Evolutionary conservation across 2,113 vertebrate genomes (phyloP).

Genomic region (Gnathonemus longibarbis): DNA sequence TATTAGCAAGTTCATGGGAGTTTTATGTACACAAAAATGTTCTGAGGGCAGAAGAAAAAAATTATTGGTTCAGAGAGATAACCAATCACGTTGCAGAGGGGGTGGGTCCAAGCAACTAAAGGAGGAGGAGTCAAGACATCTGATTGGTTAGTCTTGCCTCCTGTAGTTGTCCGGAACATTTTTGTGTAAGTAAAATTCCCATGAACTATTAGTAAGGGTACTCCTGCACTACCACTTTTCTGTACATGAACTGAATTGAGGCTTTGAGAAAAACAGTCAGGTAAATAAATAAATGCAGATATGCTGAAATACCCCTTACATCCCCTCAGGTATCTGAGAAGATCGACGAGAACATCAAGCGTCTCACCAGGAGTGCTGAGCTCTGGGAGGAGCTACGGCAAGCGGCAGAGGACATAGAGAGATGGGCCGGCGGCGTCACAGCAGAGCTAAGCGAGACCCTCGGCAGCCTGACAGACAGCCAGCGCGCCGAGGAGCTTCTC

Average conservation of each 20-base stretch:
- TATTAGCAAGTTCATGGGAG: background rate
- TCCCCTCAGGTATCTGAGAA: slow-evolving; percentile 72
- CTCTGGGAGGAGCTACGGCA: slow-evolving; percentile 80
- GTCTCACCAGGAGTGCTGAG: slow-evolving; percentile 60
- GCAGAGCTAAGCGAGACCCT: slow-evolving; percentile 69
- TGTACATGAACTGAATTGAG: background rate
- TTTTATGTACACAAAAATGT: too few relatives aligned
- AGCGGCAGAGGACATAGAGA: slow-evolving; percentile 71
- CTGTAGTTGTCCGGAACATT: too few relatives aligned
- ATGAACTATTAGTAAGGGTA: background rate
- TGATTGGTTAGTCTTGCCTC: too few relatives aligned
- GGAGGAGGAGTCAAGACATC: too few relatives aligned
- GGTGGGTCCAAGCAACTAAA: too few relatives aligned
- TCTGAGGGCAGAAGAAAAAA: too few relatives aligned
- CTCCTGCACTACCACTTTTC: background rate
- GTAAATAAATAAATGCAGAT: background rate
- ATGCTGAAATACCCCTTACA: background rate
- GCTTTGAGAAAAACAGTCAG: background rate
- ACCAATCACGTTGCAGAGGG: too few relatives aligned
- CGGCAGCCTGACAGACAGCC: slow-evolving; percentile 60
- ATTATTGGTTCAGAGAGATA: too few relatives aligned
- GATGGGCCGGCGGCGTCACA: slow-evolving; percentile 68
- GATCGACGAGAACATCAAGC: slow-evolving; percentile 75
- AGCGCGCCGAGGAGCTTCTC: slow-evolving; percentile 62
- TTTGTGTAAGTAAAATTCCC: too few relatives aligned